Evolutionary conservation across 2,113 vertebrate species (phyloP).

Genomic region (Silurus glanis): DNA sequence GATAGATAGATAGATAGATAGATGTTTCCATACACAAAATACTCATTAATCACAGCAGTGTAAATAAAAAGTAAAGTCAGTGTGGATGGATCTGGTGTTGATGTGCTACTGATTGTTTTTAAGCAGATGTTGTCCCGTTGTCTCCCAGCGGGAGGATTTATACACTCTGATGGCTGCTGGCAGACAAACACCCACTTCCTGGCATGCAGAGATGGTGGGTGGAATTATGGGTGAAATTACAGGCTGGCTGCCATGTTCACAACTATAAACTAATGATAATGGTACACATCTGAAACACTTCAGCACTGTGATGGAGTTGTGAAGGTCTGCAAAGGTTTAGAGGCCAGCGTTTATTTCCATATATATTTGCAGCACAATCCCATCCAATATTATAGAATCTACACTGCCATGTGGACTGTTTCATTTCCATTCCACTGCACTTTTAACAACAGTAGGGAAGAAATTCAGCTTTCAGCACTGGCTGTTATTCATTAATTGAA

Average conservation of each 20-base stretch:
- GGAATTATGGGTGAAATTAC: conserved; percentile 27
- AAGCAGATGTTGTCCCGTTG: conserved; percentile 3
- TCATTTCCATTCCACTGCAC: background rate
- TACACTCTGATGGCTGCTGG: conserved; percentile 14
- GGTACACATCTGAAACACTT: background rate
- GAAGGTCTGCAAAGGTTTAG: background rate
- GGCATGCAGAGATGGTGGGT: background rate
- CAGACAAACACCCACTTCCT: conserved; percentile 13
- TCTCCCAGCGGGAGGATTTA: conserved; percentile 1
- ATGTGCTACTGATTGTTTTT: conserved; percentile 8
- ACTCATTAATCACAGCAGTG: background rate
- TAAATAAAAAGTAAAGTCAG: conserved; percentile 19
- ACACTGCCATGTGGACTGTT: background rate
- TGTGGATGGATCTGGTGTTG: background rate
- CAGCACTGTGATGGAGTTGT: background rate
- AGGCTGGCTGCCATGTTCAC: conserved; percentile 18
- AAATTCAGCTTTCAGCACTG: background rate
- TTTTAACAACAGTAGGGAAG: background rate
- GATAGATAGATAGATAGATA: background rate
- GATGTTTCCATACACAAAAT: background rate
- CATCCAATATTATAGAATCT: background rate
- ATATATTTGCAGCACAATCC: background rate
- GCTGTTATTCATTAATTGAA: background rate
- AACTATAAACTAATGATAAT: conserved; percentile 13
- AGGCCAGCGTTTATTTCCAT: background rate